Conservation (phyloP, 2,113 vertebrate genomes). For the Eretmochelys imbricata region DNA sequence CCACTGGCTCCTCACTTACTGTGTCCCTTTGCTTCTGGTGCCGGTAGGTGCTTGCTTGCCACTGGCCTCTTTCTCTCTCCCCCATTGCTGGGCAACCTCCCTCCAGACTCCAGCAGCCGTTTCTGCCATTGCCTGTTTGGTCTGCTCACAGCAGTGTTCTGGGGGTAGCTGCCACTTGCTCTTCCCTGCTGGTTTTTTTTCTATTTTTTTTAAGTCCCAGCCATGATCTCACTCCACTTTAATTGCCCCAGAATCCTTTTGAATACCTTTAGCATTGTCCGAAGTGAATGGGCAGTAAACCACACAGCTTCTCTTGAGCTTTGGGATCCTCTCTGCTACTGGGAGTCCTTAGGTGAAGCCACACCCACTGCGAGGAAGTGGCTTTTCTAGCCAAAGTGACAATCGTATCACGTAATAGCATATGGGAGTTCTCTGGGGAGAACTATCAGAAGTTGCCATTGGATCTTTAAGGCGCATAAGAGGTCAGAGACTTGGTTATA, state of each 20-base stretch:
- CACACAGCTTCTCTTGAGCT: rapidly evolving
- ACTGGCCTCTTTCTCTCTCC: no score
- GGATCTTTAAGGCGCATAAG: neutral
- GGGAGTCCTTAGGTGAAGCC: rapidly evolving
- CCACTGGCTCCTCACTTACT: no score
- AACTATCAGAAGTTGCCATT: neutral
- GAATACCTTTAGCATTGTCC: neutral
- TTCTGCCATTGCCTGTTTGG: no score
- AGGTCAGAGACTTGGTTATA: neutral
- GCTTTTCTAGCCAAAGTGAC: neutral
- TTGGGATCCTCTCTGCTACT: neutral
- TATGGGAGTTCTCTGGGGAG: neutral
- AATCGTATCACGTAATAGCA: neutral
- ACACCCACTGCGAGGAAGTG: neutral
- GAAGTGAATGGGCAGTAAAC: rapidly evolving
- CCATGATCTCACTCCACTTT: no score
- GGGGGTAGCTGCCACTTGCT: no score
- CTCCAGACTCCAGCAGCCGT: no score
- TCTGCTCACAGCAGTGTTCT: no score
- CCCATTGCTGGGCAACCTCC: no score
- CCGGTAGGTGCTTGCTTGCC: no score
- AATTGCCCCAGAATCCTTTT: neutral
- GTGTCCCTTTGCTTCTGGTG: no score
- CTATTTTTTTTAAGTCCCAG: no score
- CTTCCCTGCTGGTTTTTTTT: no score